These are phyloP conservation scores for Pelusios castaneus DNA, from an alignment of 2,113 vertebrate genomes.

Conservation along the genomic window DNA sequence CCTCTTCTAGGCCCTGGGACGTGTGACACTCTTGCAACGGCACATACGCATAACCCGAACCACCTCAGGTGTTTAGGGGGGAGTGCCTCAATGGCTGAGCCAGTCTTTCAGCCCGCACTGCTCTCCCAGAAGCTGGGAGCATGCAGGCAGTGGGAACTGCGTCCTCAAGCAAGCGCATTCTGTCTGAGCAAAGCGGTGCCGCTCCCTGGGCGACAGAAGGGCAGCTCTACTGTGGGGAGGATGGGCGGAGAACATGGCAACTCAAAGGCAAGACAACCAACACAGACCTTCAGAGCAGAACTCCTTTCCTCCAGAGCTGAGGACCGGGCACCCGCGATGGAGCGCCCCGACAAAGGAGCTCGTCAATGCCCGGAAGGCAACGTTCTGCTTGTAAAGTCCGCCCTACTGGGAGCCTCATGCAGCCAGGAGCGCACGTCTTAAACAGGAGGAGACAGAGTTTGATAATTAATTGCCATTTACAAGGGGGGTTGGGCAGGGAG, in stretches of 20 bases:
- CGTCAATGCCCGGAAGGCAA: neutral
- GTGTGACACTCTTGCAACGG: neutral
- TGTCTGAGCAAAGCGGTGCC: fast-evolving
- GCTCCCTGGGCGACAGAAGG: fast-evolving
- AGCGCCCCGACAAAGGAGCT: neutral
- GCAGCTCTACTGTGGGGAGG: fast-evolving
- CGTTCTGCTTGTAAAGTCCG: neutral
- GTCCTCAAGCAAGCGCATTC: fast-evolving
- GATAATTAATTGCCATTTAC: fast-evolving
- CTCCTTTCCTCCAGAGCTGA: neutral
- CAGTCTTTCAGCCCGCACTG: fast-evolving
- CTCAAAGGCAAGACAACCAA: no score
- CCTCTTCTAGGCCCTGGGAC: neutral
- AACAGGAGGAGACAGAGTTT: neutral
- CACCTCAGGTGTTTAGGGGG: neutral
- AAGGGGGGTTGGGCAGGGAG: neutral
- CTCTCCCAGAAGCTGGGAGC: neutral
- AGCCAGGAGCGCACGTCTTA: neutral
- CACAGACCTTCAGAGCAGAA: neutral
- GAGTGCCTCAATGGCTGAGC: fast-evolving
- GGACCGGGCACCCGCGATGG: fast-evolving
- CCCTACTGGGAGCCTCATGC: fast-evolving
- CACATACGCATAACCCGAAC: neutral
- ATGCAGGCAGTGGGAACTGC: no score
- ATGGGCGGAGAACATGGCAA: fast-evolving